Base-by-base conservation (phyloP, 2,888 invertebrate species). In the Lasioglossum zephyrum region DNA sequence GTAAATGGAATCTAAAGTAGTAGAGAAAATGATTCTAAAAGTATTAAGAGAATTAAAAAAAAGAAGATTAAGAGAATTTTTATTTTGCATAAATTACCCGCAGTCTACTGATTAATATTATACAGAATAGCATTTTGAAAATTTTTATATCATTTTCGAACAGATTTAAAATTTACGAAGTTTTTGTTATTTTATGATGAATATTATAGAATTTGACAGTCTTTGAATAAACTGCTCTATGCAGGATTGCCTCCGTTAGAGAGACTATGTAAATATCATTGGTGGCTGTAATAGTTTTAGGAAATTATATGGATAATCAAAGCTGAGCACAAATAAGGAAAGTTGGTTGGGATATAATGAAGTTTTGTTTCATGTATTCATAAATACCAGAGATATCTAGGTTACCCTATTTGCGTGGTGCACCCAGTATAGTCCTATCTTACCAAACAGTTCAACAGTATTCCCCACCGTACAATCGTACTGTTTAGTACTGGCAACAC, bases 401-500 rank as follows among this genome's bases (percentile, higher is more conserved):
- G 31, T 63, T 63, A 63, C 31, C 16, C 31, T 63, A 31, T 63
- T 63, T 63, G 16, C 63, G 16, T 31, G 31, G 16, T 63, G 63
- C 63, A 63, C 31, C 63, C 63, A 31, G 63, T 66, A 36, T 66
- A 69, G 69, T 22, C 39, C 39, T 69, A 69, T 69, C 69, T 69
- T 69, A 22, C 69, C 39, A 22, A 69, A 69, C 69, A 69, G 69
- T 69, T 69, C 36, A 69, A 69, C 39, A 69, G 39, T 69, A 69
- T 69, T 69, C 69, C 69, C 39, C 39, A 39, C 69, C 9, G 39
- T 69, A 39, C 22, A 69, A 69, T 69, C 39, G 39, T 39, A 39
- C 39, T 39, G 69, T 39, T 69, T 69, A 69, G 69, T 69, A 69
- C 39, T 9, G 36, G 39, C 69, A 69, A 69, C 69, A 69, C 39